Conservation (phyloP, 92 coral and sea anemone genomes). For the Pocillopora meandrina region DNA sequence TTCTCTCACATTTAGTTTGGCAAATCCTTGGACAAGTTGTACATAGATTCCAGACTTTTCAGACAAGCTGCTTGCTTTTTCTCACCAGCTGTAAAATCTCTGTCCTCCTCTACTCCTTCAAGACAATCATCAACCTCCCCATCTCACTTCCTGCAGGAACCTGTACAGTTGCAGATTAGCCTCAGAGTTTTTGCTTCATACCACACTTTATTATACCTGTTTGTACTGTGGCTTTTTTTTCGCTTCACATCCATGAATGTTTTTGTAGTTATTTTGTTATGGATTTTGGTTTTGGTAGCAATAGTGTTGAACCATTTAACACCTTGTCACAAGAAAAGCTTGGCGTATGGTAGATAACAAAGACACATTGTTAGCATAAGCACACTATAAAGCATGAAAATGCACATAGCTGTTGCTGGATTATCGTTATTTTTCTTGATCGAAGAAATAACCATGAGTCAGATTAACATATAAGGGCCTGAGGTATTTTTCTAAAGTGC, state of each 20-base stretch:
- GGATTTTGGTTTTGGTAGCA: constrained; percentile 63
- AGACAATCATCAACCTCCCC: constrained; percentile 34
- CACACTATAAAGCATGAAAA: too few species aligned
- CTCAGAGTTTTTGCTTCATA: constrained; percentile 94
- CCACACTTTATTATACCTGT: constrained; percentile 76
- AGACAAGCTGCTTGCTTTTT: constrained; percentile 68
- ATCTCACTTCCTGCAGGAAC: constrained; percentile 40
- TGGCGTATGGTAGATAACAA: constrained; percentile 27
- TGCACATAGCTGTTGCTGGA: too few species aligned
- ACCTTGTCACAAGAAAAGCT: constrained; percentile 36
- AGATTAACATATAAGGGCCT: too few species aligned
- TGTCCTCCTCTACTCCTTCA: constrained; percentile 45
- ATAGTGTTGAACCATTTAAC: constrained; percentile 54
- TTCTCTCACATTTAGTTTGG: constrained; percentile 67
- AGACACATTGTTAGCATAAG: neutral
- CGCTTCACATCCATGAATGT: constrained; percentile 53
- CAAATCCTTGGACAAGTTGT: constrained; percentile 56
- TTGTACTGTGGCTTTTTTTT: constrained; percentile 67
- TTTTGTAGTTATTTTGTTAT: constrained; percentile 47
- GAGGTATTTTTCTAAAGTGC: too few species aligned
- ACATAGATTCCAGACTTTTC: constrained; percentile 66
- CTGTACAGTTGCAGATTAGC: constrained; percentile 74
- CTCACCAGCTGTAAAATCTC: constrained; percentile 78
- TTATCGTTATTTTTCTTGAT: too few species aligned
- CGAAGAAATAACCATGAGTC: too few species aligned